Percentiles rank a stretch among this genome's conserved stretches.
phyloP scores from a whole-genome alignment of 2,113 vertebrate species.

The Excalfactoria chinensis region DNA sequence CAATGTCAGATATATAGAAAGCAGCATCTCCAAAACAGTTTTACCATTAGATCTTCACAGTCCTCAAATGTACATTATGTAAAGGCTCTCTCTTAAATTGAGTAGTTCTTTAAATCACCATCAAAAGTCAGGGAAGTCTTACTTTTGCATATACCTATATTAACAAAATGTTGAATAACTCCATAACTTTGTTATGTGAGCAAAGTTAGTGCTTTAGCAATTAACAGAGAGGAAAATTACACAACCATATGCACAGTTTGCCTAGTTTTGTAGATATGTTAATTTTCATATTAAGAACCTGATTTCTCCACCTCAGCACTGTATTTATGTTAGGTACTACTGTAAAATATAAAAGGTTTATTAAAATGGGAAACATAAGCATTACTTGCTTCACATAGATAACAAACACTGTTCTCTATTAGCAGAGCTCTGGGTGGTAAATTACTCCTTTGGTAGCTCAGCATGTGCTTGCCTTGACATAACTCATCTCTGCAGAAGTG shows the following conservation, averaged over 20 bases:
- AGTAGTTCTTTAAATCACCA: background rate
- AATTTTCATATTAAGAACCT: background rate
- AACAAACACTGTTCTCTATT: background rate
- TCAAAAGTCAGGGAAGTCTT: background rate
- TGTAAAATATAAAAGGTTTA: background rate
- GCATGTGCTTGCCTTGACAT: background rate
- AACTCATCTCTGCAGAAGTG: background rate
- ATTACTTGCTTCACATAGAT: background rate
- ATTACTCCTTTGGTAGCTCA: background rate
- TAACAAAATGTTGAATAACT: background rate
- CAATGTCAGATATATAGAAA: background rate
- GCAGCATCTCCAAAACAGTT: background rate
- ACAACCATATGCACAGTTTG: background rate
- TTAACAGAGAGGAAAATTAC: constrained; percentile 1
- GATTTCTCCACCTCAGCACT: background rate
- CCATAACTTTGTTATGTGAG: background rate
- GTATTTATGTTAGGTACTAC: background rate
- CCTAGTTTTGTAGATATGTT: background rate
- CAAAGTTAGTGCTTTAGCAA: background rate
- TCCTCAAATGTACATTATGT: background rate
- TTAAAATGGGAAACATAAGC: background rate
- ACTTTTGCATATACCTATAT: background rate
- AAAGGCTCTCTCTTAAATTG: background rate
- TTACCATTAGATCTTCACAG: background rate
- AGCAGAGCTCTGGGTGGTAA: constrained; percentile 5